These are phyloP conservation scores for Terrapene triunguis DNA, from an alignment of 2,113 vertebrate genomes.

Conservation along the genomic window DNA sequence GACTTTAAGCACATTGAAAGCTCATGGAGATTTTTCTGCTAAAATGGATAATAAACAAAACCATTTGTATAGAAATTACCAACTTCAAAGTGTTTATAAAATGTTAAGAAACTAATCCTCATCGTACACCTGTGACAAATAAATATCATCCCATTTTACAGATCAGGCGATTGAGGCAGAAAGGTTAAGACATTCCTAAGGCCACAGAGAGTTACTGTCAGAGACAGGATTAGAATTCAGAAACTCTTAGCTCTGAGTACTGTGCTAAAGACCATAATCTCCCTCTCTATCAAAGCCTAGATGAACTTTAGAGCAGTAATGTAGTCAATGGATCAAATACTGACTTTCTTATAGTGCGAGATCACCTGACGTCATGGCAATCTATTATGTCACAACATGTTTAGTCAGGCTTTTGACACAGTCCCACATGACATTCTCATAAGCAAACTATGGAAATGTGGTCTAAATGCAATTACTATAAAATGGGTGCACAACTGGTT, in stretches of 20 bases:
- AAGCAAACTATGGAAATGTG: not conserved
- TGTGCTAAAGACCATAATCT: accelerated
- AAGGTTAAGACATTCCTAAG: not conserved
- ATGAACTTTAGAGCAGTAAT: not conserved
- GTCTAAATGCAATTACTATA: not conserved
- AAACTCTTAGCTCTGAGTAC: not conserved
- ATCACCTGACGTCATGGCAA: not conserved
- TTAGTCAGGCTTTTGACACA: not conserved
- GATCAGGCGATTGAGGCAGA: not conserved
- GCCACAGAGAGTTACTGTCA: not conserved
- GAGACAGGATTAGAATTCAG: not conserved
- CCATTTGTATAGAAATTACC: not conserved
- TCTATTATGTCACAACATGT: not conserved
- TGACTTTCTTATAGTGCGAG: not conserved
- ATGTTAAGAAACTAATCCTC: not conserved
- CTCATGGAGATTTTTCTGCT: not conserved
- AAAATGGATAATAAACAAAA: not conserved
- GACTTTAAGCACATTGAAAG: not conserved
- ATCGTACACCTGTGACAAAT: not conserved
- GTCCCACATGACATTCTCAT: not conserved
- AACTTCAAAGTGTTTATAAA: not conserved
- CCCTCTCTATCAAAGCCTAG: not conserved
- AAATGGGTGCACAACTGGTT: not conserved
- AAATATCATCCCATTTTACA: not conserved
- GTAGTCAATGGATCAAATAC: not conserved